These are phyloP conservation scores for Gari tellinella DNA, from an alignment of 2,888 invertebrate species.

Conservation along the genomic window DNA sequence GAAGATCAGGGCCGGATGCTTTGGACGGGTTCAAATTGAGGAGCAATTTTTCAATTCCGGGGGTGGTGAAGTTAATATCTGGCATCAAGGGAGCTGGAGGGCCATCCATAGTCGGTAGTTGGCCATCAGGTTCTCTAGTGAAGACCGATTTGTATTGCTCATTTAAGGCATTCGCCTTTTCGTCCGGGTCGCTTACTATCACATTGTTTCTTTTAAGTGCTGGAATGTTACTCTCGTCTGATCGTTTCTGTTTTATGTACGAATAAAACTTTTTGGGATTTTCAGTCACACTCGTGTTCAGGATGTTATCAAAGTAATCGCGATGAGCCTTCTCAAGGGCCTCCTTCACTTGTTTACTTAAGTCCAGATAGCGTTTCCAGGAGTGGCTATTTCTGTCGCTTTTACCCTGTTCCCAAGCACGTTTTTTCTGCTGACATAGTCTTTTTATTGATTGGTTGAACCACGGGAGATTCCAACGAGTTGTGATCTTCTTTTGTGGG, in stretches of 20 bases:
- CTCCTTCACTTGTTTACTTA: conserved; percentile 20
- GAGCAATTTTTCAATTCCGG: conserved; percentile 23
- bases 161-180: conserved; percentile 29
- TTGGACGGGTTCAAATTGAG: too few relatives aligned
- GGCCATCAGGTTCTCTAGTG: conserved; percentile 23
- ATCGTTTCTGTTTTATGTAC: too few relatives aligned
- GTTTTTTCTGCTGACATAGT: too few relatives aligned
- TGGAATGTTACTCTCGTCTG: not conserved
- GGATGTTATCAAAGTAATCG: conserved; percentile 21
- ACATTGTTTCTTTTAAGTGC: not conserved
- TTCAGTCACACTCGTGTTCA: conserved; percentile 22
- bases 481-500: conserved; percentile 37
- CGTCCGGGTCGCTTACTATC: conserved; percentile 1
- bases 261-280: conserved; percentile 36
- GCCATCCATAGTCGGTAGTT: conserved; percentile 21
- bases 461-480: conserved; percentile 33
- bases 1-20: too few relatives aligned
- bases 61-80: conserved; percentile 17
- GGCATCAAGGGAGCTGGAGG: conserved; percentile 14
- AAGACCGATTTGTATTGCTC: conserved; percentile 32
- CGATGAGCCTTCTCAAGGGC: conserved; percentile 22
- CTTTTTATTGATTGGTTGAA: conserved; percentile 18
- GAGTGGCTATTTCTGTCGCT: conserved; percentile 23
- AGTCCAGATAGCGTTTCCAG: conserved; percentile 26
- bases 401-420: conserved; percentile 26